A percentile compares a stretch with the other conserved stretches of the same genome.
Evolutionary conservation across 2,888 invertebrate species (phyloP).

Genomic region (Eudiplozoon nipponicum): DNA sequence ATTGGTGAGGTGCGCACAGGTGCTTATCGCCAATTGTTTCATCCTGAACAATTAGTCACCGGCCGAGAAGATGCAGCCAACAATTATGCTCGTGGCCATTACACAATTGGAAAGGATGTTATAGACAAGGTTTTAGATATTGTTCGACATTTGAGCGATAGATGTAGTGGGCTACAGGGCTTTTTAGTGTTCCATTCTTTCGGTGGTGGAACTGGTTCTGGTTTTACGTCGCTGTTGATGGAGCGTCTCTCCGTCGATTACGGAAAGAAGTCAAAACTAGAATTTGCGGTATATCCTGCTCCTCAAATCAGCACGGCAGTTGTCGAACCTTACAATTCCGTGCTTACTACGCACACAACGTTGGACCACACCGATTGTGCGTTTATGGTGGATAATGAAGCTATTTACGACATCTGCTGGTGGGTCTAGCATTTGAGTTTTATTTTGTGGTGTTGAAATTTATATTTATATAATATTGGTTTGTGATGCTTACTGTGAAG

Average conservation of each 20-base stretch:
- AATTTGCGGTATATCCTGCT: conserved; percentile 23
- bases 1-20: conserved; percentile 30
- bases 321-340: conserved; percentile 43
- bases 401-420: conserved; percentile 22
- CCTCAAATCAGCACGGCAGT: conserved; percentile 21
- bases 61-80: conserved; percentile 22
- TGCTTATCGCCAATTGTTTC: conserved; percentile 21
- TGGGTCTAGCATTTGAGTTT: not conserved
- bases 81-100: conserved; percentile 22
- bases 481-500: no score
- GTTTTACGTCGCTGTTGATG: conserved; percentile 30
- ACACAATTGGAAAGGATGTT: conserved; percentile 22
- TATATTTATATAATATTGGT: no score
- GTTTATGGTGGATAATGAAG: conserved; percentile 23
- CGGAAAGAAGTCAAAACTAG: conserved; percentile 26
- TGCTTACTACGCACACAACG: conserved; percentile 68
- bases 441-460: no score
- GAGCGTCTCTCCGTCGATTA: conserved; percentile 36
- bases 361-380: conserved; percentile 68
- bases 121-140: conserved; percentile 22
- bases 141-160: conserved; percentile 26
- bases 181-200: conserved; percentile 39
- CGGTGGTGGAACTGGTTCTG: conserved; percentile 23
- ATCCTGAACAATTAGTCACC: conserved; percentile 21
- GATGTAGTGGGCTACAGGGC: conserved; percentile 28